A percentile compares a stretch with the other conserved stretches of the same genome.
phyloP scores from a whole-genome alignment of 2,888 invertebrate species.

The Hirtodrosophila confusa region DNA sequence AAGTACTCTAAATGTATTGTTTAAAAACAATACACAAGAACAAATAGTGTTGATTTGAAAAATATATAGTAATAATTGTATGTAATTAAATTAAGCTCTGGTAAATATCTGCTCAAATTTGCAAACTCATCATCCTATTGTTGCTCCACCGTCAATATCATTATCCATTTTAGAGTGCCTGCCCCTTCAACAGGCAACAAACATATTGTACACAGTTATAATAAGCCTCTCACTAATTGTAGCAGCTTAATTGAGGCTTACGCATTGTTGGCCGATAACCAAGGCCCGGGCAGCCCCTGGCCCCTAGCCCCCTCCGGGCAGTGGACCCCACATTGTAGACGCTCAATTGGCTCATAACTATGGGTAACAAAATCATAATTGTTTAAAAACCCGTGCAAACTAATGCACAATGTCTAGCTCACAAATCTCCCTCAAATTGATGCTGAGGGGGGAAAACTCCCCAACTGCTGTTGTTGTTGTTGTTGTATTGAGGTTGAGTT shows the following conservation, averaged over 20 bases:
- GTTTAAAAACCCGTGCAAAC: conserved; percentile 53
- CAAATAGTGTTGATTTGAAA: no score
- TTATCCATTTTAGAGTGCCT: conserved; percentile 5
- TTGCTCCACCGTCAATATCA: conserved; percentile 3
- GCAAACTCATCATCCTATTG: neutral
- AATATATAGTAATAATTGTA: no score
- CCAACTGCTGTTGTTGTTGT: conserved; percentile 5
- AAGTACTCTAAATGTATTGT: no score
- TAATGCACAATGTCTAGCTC: conserved; percentile 32
- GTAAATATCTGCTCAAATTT: neutral
- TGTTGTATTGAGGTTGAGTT: conserved; percentile 32
- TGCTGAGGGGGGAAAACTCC: conserved; percentile 1
- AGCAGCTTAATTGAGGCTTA: conserved; percentile 63
- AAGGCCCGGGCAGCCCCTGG: neutral
- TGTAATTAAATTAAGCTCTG: no score
- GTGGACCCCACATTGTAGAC: conserved; percentile 32
- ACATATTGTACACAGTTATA: conserved; percentile 36
- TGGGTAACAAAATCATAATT: conserved; percentile 55
- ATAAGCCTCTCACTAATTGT: conserved; percentile 58
- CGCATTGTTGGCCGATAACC: conserved; percentile 29
- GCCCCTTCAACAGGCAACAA: conserved; percentile 7
- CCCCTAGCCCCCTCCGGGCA: neutral
- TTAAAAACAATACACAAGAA: no score
- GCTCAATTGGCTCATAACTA: conserved; percentile 58
- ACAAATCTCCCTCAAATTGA: conserved; percentile 22